Evolutionary conservation across 2,888 invertebrate genomes (phyloP).

Genomic region (Ochropleura plecta): DNA sequence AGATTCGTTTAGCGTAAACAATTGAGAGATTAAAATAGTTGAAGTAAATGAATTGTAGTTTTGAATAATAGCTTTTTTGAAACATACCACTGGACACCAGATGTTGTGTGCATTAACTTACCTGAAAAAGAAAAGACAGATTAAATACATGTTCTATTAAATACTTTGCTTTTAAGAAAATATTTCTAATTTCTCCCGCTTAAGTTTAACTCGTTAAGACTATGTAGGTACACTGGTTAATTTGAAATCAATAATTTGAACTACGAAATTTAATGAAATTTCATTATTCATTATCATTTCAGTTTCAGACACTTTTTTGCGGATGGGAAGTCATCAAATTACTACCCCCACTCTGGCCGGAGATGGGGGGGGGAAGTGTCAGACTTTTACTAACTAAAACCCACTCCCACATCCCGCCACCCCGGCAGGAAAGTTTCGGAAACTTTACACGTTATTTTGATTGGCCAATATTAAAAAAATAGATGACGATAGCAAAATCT

Average conservation of each 20-base stretch:
- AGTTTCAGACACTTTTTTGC: too few species aligned
- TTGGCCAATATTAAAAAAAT: background rate
- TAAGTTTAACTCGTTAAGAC: too few species aligned
- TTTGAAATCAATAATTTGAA: too few species aligned
- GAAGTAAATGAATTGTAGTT: background rate
- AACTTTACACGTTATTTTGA: background rate
- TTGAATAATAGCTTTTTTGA: background rate
- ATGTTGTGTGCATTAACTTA: constrained; percentile 35
- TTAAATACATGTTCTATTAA: background rate
- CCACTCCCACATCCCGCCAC: too few species aligned
- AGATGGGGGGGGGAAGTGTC: too few species aligned
- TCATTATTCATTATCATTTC: too few species aligned
- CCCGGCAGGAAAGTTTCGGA: too few species aligned
- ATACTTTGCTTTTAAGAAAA: background rate
- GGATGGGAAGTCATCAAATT: too few species aligned
- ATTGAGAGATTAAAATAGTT: constrained; percentile 4
- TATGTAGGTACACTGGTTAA: too few species aligned
- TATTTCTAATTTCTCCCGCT: background rate
- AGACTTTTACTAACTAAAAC: too few species aligned
- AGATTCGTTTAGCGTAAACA: constrained; percentile 1
- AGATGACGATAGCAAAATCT: background rate
- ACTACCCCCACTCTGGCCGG: too few species aligned
- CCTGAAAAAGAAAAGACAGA: constrained; percentile 38
- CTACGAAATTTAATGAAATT: background rate
- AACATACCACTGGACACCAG: constrained; percentile 34